Base-by-base conservation (phyloP, 2,888 invertebrate species). In the Odontomyia ornata region DNA sequence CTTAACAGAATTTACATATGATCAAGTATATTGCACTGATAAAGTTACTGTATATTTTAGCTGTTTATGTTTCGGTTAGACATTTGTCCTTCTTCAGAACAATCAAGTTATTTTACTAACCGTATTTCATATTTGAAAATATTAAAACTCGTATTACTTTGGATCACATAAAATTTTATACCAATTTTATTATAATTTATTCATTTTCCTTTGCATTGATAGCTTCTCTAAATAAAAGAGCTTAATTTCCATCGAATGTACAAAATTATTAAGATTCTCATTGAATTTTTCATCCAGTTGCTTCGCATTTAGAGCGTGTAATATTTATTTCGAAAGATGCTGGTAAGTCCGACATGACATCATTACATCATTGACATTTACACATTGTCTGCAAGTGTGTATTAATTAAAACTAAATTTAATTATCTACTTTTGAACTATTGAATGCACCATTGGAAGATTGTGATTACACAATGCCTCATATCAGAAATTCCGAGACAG, bases 351-450 rank as follows among this genome's bases (percentile, higher is more conserved):
- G 36, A 36, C 36, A 36, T 36, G 36, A 36, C 36, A 36, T 36
- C 36, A 9, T 36, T 36, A 36, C 36, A 36, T 36, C 36, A 5
- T 36, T 5, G 36, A 36, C 36, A n/a, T 76, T 86, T 86, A 86
- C 86, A 86, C 86, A 86, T 86, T 86, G 87, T 86, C 86, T 86
- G 86, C 86, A 86, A 86, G 90, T 89, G 89, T 89, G 88, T 85
- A 43, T 43, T 47, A 25, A 69, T 69, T 69, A 25, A 52, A 52
- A 52, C 52, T 52, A 52, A 43, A 52, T 52, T 52, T 52, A 52
- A 52, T 52, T 52, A 52, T 52, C 52, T 52, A 52, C 15, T 52
- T 7, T 60, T 18, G 11, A 7, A 52, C 15, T 52, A 5, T 60
- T 23, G 11, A 60, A 23, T 60, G 57, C 30, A 36, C 30, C 65